Conservation (phyloP, 2,888 invertebrate species). For the Silvanus unidentatus region DNA sequence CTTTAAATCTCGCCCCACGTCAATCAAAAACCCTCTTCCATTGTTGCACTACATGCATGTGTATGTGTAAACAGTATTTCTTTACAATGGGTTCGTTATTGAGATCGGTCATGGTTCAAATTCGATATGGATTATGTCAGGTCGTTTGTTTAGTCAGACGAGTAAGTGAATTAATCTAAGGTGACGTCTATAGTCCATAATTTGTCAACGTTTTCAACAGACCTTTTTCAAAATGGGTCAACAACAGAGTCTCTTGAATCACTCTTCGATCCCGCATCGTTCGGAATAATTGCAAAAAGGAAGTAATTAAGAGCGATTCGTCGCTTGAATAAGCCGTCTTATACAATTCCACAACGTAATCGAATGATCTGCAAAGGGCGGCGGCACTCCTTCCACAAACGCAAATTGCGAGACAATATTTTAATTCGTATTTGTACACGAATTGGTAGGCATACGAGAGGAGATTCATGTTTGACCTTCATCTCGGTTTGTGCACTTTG, state of each 20-base stretch:
- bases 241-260: too few species aligned
- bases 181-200: not conserved
- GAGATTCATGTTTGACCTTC: too few species aligned
- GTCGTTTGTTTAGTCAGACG: not conserved
- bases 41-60: not conserved
- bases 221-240: too few species aligned
- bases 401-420: too few species aligned
- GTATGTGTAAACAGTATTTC: too few species aligned
- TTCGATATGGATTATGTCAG: not conserved
- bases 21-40: not conserved
- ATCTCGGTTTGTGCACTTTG: too few species aligned
- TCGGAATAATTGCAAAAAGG: not conserved
- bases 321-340: constrained; percentile 2
- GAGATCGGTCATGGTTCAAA: too few species aligned
- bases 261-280: too few species aligned
- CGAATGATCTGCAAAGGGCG: not conserved
- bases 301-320: not conserved
- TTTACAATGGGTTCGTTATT: too few species aligned
- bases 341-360: not conserved
- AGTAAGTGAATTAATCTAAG: not conserved
- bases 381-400: too few species aligned
- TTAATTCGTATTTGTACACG: too few species aligned
- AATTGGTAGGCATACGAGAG: too few species aligned
- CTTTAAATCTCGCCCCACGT: not conserved
- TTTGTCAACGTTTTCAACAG: not conserved